Evolutionary conservation across 2,888 invertebrate species (phyloP), one percentile per base, ranked within the genome.

Genomic region (Tethea ocularis): DNA sequence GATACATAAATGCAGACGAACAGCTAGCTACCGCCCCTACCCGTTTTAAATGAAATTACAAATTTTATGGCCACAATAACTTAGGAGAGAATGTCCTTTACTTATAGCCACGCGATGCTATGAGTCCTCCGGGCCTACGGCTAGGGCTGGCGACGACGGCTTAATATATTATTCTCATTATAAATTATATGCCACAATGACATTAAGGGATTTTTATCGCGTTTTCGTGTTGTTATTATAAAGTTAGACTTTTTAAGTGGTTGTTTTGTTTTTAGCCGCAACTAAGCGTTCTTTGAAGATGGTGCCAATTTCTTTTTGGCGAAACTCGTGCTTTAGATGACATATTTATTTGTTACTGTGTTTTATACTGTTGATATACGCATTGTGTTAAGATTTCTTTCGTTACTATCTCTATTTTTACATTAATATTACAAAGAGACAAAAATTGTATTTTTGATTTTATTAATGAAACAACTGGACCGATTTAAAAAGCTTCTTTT

Each of bases 71-170:
- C 61, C 64, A 64, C 63, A 64, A 64, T 66, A 36, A 13, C 52
- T 53, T 56, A 29, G 62, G 64, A 61, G 71, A 77, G 80, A 78
- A 80, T 77, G 80, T 78, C 69, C 71, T 73, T 74, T 26, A 75
- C 73, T 78, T 80, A 73, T 74, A 72, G 75, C 68, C 61, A 59
- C 65, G 68, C 67, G 67, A 67, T 68, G 75, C 71, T 70, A 59
- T 61, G 59, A 57, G 57, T 10, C 5, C 46, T 20, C 17, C n/a
- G 46, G 46, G 4, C 46, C 20, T 41, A 15, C 17, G 17, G 3
- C 46, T 66, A 71, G 69, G 74, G 78, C 66, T 72, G 77, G 60
- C 68, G 57, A 38, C 60, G 23, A 46, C 51, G 51, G 55, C 23
- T 55, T 17, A 33, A 24, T 24, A 26, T 52, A 0, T 52, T 11